Conservation (phyloP, 2,113 vertebrate species). For the Oxyruncus cristatus region DNA sequence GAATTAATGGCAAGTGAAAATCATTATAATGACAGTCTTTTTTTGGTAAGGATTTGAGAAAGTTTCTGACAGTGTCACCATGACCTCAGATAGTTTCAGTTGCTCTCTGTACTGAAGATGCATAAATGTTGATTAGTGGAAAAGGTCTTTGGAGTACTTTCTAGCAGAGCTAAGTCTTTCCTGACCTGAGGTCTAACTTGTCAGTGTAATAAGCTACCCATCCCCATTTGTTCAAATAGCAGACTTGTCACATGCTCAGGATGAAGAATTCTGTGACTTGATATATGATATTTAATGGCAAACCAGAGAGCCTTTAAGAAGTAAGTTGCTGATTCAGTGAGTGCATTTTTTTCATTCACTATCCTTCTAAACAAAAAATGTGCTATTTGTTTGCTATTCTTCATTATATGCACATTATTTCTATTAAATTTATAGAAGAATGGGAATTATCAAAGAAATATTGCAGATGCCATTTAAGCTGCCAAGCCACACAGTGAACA, state of each 20-base stretch:
- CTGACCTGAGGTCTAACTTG: not conserved
- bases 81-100: not conserved
- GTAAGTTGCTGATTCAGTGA: not conserved
- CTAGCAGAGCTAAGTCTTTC: not conserved
- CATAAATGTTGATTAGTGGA: not conserved
- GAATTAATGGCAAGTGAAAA: slow-evolving; percentile 39
- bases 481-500: not conserved
- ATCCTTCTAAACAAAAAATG: not conserved
- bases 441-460: not conserved
- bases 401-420: not conserved
- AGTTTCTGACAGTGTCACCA: not conserved
- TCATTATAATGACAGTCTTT: not conserved
- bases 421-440: not conserved
- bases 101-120: not conserved
- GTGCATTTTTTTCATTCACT: not conserved
- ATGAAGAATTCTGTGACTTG: not conserved
- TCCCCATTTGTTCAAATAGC: not conserved
- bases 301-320: not conserved
- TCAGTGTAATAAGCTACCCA: not conserved
- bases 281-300: not conserved
- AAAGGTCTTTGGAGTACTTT: not conserved
- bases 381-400: not conserved
- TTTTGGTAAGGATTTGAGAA: not conserved
- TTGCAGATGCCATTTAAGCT: not conserved
- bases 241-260: not conserved